Base-by-base conservation (phyloP, 2,797 vertebrate genomes). In the Propithecus perrieri region DNA sequence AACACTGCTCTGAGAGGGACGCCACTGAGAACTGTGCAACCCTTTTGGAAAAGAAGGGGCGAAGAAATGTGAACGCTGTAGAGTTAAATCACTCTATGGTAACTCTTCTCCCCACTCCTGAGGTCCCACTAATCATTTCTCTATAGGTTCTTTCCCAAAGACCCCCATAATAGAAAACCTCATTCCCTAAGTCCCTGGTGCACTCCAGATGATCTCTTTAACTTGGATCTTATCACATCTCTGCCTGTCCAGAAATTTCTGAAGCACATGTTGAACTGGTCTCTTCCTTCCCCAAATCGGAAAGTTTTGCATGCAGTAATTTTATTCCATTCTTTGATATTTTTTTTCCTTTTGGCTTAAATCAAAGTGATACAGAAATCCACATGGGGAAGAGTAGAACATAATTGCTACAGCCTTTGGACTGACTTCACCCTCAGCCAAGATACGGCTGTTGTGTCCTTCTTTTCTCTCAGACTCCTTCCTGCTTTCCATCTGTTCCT, bases 291-390 rank as follows among this genome's bases (percentile, higher is more conserved):
- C 67, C 79, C 69, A 94, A 92, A 94, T 86, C 0, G 46, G 89
- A 97, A 96, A 95, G 41, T 95, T 95, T 94, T 95, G 43, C 71
- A 79, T 65, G 67, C 18, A 17, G 71, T 84, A 35, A 92, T 92
- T 97, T 91, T 96, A 96, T 87, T 91, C 74, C 63, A 33, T 91
- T 94, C 94, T 93, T 95, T 91, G 72, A 88, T 79, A 14, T 63
- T 26, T 3, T 17, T 13, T 13, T 61, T 22, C 33, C 59, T 67
- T 96, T 97, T 93, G 93, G 83, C 93, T 96, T 97, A 79, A 93
- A 84, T 96, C 86, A 94, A 94, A 96, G 84, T 55, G 61, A 97
- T 92, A 67, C 71, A 85, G 65, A 96, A 97, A 89, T 96, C 93
- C 94, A 95, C 89, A 92, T 71, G 89, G 83, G 93, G 76, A 91